Conservation (phyloP, 2,888 invertebrate genomes). For the Drosophila acutilabella region DNA sequence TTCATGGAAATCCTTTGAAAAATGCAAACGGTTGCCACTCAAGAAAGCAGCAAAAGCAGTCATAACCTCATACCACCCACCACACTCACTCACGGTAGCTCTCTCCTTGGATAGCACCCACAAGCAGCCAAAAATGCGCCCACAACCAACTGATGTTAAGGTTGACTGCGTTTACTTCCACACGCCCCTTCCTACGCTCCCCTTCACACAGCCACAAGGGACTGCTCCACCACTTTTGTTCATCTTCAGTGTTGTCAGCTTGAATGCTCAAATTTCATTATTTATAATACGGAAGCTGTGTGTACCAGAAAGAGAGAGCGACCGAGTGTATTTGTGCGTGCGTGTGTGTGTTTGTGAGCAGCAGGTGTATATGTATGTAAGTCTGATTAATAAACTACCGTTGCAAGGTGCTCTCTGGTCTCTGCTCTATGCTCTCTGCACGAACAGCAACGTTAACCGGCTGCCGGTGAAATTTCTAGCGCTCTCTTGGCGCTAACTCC, state of each 20-base stretch:
- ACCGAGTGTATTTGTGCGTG: slow-evolving; percentile 11
- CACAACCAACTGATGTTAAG: slow-evolving; percentile 40
- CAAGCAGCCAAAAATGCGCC: slow-evolving; percentile 11
- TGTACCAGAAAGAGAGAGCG: slow-evolving; percentile 5
- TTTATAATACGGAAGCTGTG: slow-evolving; percentile 71
- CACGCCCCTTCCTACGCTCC: not conserved
- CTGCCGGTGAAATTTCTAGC: slow-evolving; percentile 28
- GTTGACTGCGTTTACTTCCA: slow-evolving; percentile 32
- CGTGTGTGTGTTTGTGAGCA: slow-evolving; percentile 22
- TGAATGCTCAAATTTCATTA: slow-evolving; percentile 71
- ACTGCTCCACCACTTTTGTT: slow-evolving; percentile 18
- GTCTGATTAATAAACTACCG: slow-evolving; percentile 66
- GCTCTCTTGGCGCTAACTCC: slow-evolving; percentile 8
- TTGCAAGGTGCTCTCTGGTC: slow-evolving; percentile 69
- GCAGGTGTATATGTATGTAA: slow-evolving; percentile 49
- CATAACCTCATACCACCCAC: slow-evolving; percentile 21
- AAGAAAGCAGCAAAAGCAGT: slow-evolving; percentile 30
- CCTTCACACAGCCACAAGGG: not conserved
- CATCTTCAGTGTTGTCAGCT: slow-evolving; percentile 56
- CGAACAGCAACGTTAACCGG: slow-evolving; percentile 32
- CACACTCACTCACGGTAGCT: not conserved
- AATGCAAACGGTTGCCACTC: slow-evolving; percentile 80
- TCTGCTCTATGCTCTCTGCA: slow-evolving; percentile 17
- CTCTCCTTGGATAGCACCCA: too few species aligned
- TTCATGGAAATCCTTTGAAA: slow-evolving; percentile 44